Percentiles rank a stretch among this genome's conserved stretches.
phyloP scores from a whole-genome alignment of 2,888 invertebrate species.

The Platycnemis pennipes region DNA sequence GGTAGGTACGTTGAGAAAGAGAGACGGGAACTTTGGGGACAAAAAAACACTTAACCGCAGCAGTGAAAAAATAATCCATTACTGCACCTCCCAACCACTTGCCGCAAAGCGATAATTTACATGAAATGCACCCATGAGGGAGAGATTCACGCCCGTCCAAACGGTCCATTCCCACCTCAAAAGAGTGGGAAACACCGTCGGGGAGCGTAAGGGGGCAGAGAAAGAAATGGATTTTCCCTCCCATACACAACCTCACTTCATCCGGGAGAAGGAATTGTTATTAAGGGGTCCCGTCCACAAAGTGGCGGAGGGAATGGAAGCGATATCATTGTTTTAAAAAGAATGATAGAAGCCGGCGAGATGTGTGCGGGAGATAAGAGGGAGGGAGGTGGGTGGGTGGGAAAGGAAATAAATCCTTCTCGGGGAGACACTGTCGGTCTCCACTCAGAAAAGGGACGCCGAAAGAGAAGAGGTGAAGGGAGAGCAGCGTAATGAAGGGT shows the following conservation, averaged over 20 bases:
- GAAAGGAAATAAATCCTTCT: not conserved
- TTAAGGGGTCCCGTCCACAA: not conserved
- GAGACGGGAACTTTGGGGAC: too few species aligned
- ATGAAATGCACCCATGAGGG: not conserved
- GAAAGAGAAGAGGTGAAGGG: not conserved
- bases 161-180: not conserved
- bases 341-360: not conserved
- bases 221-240: not conserved
- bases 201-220: not conserved
- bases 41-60: not conserved
- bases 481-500: not conserved
- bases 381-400: not conserved
- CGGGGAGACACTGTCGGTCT: not conserved
- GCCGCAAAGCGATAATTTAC: slow-evolving; percentile 26
- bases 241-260: not conserved
- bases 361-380: not conserved
- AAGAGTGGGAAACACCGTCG: not conserved
- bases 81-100: not conserved
- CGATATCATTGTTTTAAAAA: not conserved
- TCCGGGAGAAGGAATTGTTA: not conserved
- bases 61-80: not conserved
- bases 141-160: not conserved
- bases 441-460: not conserved
- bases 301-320: not conserved
- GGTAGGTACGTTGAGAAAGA: not conserved